Base-by-base conservation (phyloP, 2,888 invertebrate species). In the Drosophila meridiana region DNA sequence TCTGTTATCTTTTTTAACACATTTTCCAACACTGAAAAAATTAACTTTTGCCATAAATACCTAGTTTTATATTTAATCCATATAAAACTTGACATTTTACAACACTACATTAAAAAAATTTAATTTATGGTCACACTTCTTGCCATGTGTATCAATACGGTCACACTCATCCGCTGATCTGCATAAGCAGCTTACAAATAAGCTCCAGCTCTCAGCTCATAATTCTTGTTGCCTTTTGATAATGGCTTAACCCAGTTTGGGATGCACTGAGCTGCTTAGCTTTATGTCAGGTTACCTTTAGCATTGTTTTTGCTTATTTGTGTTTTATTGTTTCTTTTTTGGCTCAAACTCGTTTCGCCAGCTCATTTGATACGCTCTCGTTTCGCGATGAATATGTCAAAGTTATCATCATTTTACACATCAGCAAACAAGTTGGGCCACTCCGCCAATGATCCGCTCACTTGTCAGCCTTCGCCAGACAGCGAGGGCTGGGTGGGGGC, bases 371-470 rank as follows among this genome's bases (percentile, higher is more conserved):
- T 78, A 69, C 63, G 78, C 73, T 76, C 73, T 77, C 68, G 68
- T 72, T 79, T 73, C 69, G 55, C 76, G 80, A 63, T 80, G 80
- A 78, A 78, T 78, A 78, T 78, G 78, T 76, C 78, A 78, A 73
- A 80, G 62, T 63, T 76, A 78, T 80, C 72, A 79, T 64, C 76
- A 62, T 76, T 80, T 76, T 78, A 80, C 76, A 48, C 62, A 79
- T 71, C 71, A 56, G 38, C 60, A 79, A 78, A 78, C 80, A 53
- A 79, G 77, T 78, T 66, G 78, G 58, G 59, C 14, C 73, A 78
- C 65, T 73, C 38, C 38, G 55, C 48, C 53, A 61, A 34, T 77
- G 65, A 78, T 77, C 70, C 69, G 60, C 64, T 66, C 77, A 76
- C 73, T 59, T 77, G 77, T 63, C 78, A 78, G 71, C 78, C 78